Base-by-base conservation (phyloP, 2,113 vertebrate genomes). In the Calonectris borealis region DNA sequence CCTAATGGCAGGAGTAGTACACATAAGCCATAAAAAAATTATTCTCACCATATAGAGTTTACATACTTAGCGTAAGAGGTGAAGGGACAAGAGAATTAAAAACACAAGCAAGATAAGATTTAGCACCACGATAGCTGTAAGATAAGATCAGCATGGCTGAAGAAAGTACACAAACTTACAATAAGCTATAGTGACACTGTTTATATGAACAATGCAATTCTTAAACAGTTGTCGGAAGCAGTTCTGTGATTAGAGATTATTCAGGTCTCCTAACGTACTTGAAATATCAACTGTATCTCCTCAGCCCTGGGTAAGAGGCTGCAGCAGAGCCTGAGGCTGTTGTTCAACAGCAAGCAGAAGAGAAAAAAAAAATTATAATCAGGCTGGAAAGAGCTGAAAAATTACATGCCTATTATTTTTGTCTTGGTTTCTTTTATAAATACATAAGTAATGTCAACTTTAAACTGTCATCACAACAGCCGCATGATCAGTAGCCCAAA, bases 241-340 rank as follows among this genome's bases (percentile, higher is more conserved):
- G 54, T 57, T 82, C 49, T 69, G 11, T 44, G 76, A 81, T 86
- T 52, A 73, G 49, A 83, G 46, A 92, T 80, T 73, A 83, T 10
- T 82, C 65, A 68, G 20, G 19, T 71, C 73, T 70, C 64, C 69
- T 70, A 54, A 85, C 42, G n/a, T 6, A 77, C 40, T 36, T 49
- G 29, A 57, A 62, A 11, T 11, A 57, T 55, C 48, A 61, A n/a
- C 27, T 55, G 17, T 36, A 42, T 65, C 92, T 86, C 62, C 27
- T 78, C 65, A 78, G 73, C 29, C 19, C 65, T 79, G 69, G 25
- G 9, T 55, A 76, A 70, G 51, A 85, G n/a, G 51, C 46, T 82
- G 66, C 55, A 91, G 70, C 34, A 86, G 34, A 90, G 79, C 88
- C 86, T 44, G 36, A 82, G 36, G 90, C 88, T 92, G 52, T 42